A percentile compares a stretch with the other conserved stretches of the same genome.
Evolutionary conservation across 2,888 invertebrate genomes (phyloP).

Genomic region (Drosophila borealis): DNA sequence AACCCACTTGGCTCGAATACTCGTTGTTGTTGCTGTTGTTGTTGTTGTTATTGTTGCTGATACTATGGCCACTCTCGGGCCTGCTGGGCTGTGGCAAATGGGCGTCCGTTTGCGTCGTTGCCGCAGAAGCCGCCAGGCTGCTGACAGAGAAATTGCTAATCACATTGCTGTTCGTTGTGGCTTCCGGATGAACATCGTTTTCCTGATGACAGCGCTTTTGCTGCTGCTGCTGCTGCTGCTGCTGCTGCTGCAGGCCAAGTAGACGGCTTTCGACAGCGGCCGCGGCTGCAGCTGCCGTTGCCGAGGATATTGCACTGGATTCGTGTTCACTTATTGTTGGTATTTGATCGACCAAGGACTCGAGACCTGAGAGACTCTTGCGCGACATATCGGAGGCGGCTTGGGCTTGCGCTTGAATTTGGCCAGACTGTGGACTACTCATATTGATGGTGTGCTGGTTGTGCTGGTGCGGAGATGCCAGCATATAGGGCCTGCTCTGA

Average conservation of each 20-base stretch:
- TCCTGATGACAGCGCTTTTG: constrained; percentile 48
- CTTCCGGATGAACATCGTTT: constrained; percentile 28
- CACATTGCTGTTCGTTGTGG: constrained; percentile 46
- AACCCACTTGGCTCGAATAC: constrained; percentile 57
- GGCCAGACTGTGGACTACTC: constrained; percentile 48
- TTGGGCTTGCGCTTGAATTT: constrained; percentile 30
- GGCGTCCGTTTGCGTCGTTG: too few relatives aligned
- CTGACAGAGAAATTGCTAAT: constrained; percentile 85
- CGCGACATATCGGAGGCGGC: constrained; percentile 89
- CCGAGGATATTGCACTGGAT: constrained; percentile 58
- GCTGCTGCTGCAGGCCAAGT: constrained; percentile 66
- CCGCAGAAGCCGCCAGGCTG: constrained; percentile 83
- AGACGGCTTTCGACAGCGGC: constrained; percentile 77
- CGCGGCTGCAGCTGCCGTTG: constrained; percentile 65
- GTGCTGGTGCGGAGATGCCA: constrained; percentile 59
- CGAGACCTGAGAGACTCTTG: constrained; percentile 93
- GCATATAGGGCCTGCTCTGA: constrained; percentile 44
- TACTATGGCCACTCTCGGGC: constrained; percentile 16
- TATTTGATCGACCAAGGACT: constrained; percentile 96
- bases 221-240: constrained; percentile 41
- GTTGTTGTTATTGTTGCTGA: constrained; percentile 16
- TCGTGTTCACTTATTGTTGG: constrained; percentile 93
- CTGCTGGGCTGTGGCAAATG: constrained; percentile 8
- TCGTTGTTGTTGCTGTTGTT: constrained; percentile 35
- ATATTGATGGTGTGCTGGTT: constrained; percentile 63